A percentile compares a stretch with the other conserved stretches of the same genome.
Evolutionary conservation across 2,888 invertebrate species (phyloP).

Genomic region (Caenorhabditis doughertyi): DNA sequence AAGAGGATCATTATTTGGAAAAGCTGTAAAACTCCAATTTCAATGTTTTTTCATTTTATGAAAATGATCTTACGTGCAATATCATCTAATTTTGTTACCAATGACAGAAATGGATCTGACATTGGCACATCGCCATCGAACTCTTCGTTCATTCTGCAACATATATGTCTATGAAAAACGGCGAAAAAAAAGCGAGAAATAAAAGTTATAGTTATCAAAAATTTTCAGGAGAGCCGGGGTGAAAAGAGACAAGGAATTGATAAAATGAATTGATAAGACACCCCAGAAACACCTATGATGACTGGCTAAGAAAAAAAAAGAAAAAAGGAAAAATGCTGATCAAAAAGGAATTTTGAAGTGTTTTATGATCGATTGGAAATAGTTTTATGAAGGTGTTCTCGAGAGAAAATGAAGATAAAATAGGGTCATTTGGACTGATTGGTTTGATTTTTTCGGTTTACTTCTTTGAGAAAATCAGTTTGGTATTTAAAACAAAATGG

Average conservation of each 20-base stretch:
- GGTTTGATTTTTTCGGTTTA: too few species aligned
- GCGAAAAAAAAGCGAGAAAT: background rate
- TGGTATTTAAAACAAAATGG: too few species aligned
- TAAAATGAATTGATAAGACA: conserved; percentile 24
- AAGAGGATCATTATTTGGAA: conserved; percentile 44
- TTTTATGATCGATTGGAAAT: conserved; percentile 19
- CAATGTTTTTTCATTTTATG: background rate
- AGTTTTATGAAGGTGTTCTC: conserved; percentile 1
- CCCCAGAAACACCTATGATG: conserved; percentile 20
- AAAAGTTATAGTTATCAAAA: conserved; percentile 19
- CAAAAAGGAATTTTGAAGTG: conserved; percentile 10
- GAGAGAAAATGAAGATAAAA: background rate
- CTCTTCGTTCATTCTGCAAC: conserved; percentile 58
- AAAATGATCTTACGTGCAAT: conserved; percentile 62
- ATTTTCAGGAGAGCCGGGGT: background rate
- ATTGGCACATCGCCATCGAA: conserved; percentile 65
- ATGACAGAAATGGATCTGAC: conserved; percentile 78
- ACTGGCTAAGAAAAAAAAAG: conserved; percentile 7
- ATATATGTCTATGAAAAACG: too few species aligned
- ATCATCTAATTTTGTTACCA: conserved; percentile 79
- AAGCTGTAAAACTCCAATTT: conserved; percentile 23
- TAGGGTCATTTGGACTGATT: too few species aligned
- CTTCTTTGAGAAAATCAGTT: too few species aligned
- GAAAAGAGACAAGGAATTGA: conserved; percentile 13
- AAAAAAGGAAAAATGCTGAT: conserved; percentile 30